phyloP scores from a whole-genome alignment of 2,113 vertebrate species.

The Edolisoma coerulescens region DNA sequence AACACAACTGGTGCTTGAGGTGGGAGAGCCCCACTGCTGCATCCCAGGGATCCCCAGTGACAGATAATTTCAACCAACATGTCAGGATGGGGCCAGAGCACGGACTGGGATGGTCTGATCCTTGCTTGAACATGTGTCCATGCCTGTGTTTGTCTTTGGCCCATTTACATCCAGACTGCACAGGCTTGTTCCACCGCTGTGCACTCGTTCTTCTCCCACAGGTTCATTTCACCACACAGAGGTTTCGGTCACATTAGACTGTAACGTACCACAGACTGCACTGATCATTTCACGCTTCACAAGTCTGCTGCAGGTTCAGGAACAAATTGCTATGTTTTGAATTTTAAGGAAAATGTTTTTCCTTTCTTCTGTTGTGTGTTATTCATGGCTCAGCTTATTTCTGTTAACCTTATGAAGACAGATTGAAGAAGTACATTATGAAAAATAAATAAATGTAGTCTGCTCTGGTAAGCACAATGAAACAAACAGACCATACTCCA shows the following conservation, averaged over 20 bases:
- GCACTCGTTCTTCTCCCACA: not conserved
- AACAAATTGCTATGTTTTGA: not conserved
- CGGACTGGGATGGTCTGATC: accelerated
- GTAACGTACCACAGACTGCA: accelerated
- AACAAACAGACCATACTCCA: not conserved
- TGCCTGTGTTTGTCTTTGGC: not conserved
- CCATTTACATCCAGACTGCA: not conserved
- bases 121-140: not conserved
- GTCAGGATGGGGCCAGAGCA: not conserved
- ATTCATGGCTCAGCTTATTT: not conserved
- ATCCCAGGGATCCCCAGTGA: not conserved
- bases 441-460: not conserved
- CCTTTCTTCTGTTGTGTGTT: not conserved
- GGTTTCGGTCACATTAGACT: not conserved
- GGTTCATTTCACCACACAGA: not conserved
- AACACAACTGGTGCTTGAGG: accelerated
- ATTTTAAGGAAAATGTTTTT: not conserved
- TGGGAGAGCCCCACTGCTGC: accelerated
- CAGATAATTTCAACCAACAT: accelerated
- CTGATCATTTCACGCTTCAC: not conserved
- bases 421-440: not conserved
- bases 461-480: not conserved
- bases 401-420: not conserved
- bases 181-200: not conserved
- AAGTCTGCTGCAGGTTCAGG: not conserved